phyloP scores from a whole-genome alignment of 2,888 invertebrate species.

The Leucophenga maculata region DNA sequence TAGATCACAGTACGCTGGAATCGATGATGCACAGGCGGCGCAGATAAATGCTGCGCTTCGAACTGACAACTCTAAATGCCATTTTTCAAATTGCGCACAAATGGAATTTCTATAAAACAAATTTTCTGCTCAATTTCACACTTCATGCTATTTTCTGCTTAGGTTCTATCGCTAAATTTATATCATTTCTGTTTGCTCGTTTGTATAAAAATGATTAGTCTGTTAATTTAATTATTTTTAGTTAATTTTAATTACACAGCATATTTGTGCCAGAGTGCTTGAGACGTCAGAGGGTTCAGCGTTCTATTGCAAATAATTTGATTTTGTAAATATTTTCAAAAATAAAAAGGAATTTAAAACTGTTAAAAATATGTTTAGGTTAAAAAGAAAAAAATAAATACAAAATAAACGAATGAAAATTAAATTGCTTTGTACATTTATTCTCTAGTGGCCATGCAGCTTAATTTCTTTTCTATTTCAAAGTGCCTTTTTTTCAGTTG shows the following conservation, averaged over 20 bases:
- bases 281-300: neutral
- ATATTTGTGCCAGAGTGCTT: slow-evolving; percentile 20
- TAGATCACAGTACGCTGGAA: slow-evolving; percentile 67
- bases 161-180: slow-evolving; percentile 8
- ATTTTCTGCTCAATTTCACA: neutral
- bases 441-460: too few relatives aligned
- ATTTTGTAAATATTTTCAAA: slow-evolving; percentile 59
- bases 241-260: slow-evolving; percentile 36
- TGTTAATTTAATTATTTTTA: slow-evolving; percentile 44
- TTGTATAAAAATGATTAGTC: slow-evolving; percentile 32
- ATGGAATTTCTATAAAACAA: neutral
- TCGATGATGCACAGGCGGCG: slow-evolving; percentile 65
- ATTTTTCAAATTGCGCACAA: slow-evolving; percentile 10
- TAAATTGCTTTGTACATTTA: neutral
- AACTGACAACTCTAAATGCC: slow-evolving; percentile 7
- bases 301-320: slow-evolving; percentile 46
- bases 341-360: neutral
- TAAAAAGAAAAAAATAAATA: slow-evolving; percentile 37
- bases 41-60: slow-evolving; percentile 48
- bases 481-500: too few relatives aligned
- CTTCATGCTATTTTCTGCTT: slow-evolving; percentile 15
- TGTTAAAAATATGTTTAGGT: slow-evolving; percentile 50
- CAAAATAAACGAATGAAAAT: slow-evolving; percentile 21
- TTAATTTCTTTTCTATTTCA: too few relatives aligned
- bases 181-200: slow-evolving; percentile 12